phyloP scores from a whole-genome alignment of 2,113 vertebrate genomes.

The Cercocebus atys region DNA sequence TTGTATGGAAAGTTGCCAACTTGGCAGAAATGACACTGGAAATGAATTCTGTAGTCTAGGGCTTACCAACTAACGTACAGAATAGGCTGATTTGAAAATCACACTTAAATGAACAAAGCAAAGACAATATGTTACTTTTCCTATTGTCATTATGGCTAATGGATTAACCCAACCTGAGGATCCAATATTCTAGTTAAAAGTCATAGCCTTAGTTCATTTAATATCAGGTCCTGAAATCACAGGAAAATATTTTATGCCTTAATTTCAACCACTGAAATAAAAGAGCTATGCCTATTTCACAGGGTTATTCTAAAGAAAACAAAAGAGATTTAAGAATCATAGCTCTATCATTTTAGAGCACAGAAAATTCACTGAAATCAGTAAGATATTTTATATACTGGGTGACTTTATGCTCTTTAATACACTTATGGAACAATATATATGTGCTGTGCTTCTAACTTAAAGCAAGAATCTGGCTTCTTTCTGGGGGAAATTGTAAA shows the following conservation, averaged over 20 bases:
- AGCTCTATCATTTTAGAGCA: neutral
- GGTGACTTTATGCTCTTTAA: neutral
- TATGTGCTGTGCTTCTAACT: neutral
- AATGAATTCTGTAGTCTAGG: conserved; percentile 29
- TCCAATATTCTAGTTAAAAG: neutral
- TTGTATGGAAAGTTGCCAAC: conserved; percentile 18
- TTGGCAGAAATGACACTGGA: conserved; percentile 34
- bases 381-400: neutral
- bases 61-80: conserved; percentile 29
- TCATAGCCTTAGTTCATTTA: neutral
- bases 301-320: neutral
- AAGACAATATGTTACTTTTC: neutral
- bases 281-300: neutral
- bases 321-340: neutral
- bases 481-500: conserved; percentile 20
- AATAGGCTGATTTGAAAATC: conserved; percentile 1
- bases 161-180: neutral
- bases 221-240: neutral
- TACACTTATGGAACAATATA: neutral
- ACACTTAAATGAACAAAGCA: neutral
- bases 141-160: neutral
- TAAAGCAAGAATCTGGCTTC: neutral
- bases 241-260: conserved; percentile 10
- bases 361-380: neutral
- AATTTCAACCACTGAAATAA: conserved; percentile 20